phyloP scores from a whole-genome alignment of 1,140 invertebrate genomes.

The Carposina sasakii region DNA sequence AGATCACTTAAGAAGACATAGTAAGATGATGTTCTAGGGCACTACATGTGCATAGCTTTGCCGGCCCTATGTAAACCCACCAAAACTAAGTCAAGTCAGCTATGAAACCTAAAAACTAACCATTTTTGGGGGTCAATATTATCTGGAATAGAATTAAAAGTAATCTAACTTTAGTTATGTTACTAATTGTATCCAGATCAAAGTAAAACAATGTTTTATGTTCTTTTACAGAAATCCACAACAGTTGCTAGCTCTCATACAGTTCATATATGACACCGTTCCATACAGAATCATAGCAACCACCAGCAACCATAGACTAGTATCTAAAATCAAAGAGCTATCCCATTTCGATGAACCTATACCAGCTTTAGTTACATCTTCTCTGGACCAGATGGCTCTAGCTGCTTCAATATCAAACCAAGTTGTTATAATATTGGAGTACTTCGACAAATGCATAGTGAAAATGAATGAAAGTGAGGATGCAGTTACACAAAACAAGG shows the following conservation, averaged over 20 bases:
- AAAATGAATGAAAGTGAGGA: conserved; percentile 41
- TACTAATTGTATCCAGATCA: neutral
- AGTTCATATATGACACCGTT: conserved; percentile 42
- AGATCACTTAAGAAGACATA: too few species aligned
- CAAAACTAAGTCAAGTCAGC: too few species aligned
- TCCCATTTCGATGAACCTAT: conserved; percentile 29
- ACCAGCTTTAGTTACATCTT: too few species aligned
- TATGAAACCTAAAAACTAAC: too few species aligned
- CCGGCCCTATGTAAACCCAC: too few species aligned
- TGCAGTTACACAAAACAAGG: conserved; percentile 20
- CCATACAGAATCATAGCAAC: conserved; percentile 43
- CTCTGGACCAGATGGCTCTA: conserved; percentile 20
- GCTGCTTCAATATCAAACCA: conserved; percentile 33
- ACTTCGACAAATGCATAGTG: conserved; percentile 42
- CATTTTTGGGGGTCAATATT: too few species aligned
- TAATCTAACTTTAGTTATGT: neutral
- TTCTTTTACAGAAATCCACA: conserved; percentile 35
- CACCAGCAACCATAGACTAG: conserved; percentile 31
- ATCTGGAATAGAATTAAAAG: too few species aligned
- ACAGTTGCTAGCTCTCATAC: conserved; percentile 42
- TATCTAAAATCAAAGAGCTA: conserved; percentile 19
- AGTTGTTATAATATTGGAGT: conserved; percentile 30
- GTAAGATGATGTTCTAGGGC: too few species aligned
- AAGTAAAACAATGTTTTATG: conserved; percentile 2
- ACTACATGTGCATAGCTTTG: too few species aligned